These are phyloP conservation scores for Metallyticus violacea DNA, from an alignment of 2,888 invertebrate species.

Conservation along the genomic window DNA sequence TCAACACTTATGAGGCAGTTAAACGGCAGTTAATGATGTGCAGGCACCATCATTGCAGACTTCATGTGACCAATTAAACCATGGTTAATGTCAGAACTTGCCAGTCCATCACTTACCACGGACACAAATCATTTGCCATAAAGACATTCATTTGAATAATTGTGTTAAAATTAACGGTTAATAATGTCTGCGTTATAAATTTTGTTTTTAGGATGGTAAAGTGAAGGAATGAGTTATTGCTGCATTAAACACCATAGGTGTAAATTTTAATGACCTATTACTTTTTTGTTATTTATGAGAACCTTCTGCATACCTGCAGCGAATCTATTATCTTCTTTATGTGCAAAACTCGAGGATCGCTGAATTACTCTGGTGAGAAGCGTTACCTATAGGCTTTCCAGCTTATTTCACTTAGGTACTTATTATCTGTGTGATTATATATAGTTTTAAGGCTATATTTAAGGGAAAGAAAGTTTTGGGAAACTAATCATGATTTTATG, in stretches of 20 bases:
- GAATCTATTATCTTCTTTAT: background rate
- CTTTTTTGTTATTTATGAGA: background rate
- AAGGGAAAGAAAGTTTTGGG: too few relatives aligned
- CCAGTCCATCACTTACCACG: background rate
- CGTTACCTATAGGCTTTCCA: too few relatives aligned
- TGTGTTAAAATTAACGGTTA: background rate
- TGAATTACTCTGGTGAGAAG: too few relatives aligned
- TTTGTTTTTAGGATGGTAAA: background rate
- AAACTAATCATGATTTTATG: too few relatives aligned
- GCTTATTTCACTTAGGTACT: too few relatives aligned
- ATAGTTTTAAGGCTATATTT: too few relatives aligned
- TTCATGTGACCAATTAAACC: background rate
- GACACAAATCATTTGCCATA: background rate
- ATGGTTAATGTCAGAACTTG: background rate
- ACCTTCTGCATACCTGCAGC: background rate
- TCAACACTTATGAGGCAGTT: background rate
- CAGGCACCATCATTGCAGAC: background rate
- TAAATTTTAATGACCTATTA: background rate
- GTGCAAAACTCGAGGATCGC: too few relatives aligned
- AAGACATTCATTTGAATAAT: background rate
- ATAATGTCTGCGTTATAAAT: background rate
- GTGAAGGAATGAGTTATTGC: background rate
- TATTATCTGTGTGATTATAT: too few relatives aligned
- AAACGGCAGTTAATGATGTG: background rate
- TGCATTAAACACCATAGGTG: background rate